phyloP scores from a whole-genome alignment of 1,140 invertebrate species.

The Aphelinus certus region DNA sequence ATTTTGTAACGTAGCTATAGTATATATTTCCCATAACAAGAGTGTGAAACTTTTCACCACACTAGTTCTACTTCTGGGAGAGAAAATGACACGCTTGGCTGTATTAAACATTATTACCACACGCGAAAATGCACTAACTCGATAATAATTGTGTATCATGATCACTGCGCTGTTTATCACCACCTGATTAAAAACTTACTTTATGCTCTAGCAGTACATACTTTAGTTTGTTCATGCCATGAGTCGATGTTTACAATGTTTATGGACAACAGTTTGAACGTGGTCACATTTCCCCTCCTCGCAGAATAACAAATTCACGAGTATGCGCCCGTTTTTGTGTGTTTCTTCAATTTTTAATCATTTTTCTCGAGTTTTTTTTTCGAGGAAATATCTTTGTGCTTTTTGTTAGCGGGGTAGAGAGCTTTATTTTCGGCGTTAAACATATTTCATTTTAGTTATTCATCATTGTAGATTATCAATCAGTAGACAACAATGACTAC shows the following conservation, averaged over 20 bases:
- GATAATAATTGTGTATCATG: background rate
- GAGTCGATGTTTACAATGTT: background rate
- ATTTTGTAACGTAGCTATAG: slow-evolving; percentile 59
- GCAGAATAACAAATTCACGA: slow-evolving; percentile 8
- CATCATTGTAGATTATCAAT: slow-evolving; percentile 56
- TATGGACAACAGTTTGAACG: slow-evolving; percentile 7
- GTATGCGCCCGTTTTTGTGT: slow-evolving; percentile 41
- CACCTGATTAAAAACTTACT: slow-evolving; percentile 11
- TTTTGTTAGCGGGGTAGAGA: slow-evolving; percentile 73
- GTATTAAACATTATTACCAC: background rate
- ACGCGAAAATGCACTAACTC: background rate
- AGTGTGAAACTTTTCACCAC: slow-evolving; percentile 39
- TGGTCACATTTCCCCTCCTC: slow-evolving; percentile 18
- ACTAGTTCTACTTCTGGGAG: slow-evolving; percentile 3
- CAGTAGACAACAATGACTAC: slow-evolving; percentile 63
- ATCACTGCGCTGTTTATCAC: slow-evolving; percentile 9
- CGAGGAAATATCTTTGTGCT: slow-evolving; percentile 56
- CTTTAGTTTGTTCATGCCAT: background rate
- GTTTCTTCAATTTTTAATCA: slow-evolving; percentile 36
- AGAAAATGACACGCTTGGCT: slow-evolving; percentile 16
- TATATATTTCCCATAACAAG: slow-evolving; percentile 59
- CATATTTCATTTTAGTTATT: slow-evolving; percentile 51
- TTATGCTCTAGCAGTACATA: slow-evolving; percentile 1
- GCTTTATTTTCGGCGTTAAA: slow-evolving; percentile 68
- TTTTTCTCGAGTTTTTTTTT: slow-evolving; percentile 31